Evolutionary conservation across 2,888 invertebrate species (phyloP).

Genomic region (Lingula anatina): DNA sequence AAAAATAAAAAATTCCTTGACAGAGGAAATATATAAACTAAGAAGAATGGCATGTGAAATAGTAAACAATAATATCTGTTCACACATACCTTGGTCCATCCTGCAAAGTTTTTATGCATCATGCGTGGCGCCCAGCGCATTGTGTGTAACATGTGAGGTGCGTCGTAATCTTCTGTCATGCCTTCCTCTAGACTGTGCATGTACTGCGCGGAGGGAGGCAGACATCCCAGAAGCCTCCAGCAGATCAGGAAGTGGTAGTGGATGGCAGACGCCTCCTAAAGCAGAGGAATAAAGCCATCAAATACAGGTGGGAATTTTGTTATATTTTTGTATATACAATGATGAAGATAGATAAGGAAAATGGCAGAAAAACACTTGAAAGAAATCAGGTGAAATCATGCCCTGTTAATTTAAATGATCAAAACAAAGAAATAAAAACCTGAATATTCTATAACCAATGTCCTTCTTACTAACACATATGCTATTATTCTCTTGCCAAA

Average conservation of each 20-base stretch:
- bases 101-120: slow-evolving; percentile 75
- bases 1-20: too few species aligned
- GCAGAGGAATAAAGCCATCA: not conserved
- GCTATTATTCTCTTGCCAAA: too few species aligned
- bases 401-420: not conserved
- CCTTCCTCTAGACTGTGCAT: slow-evolving; percentile 73
- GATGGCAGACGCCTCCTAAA: slow-evolving; percentile 63
- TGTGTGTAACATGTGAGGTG: slow-evolving; percentile 72
- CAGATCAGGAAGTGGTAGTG: slow-evolving; percentile 86
- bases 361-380: too few species aligned
- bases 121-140: slow-evolving; percentile 85
- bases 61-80: too few species aligned
- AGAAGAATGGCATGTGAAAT: too few species aligned
- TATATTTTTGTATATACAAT: too few species aligned
- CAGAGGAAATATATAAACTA: too few species aligned
- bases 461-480: too few species aligned
- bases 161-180: slow-evolving; percentile 63
- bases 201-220: slow-evolving; percentile 85
- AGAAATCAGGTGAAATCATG: not conserved
- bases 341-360: not conserved
- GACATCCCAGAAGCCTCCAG: slow-evolving; percentile 75
- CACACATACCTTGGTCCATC: slow-evolving; percentile 71
- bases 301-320: too few species aligned
- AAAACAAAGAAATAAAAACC: too few species aligned
- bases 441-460: too few species aligned